Base-by-base conservation (phyloP, 23 tunicate genomes). In the Botrylloides violaceus region DNA sequence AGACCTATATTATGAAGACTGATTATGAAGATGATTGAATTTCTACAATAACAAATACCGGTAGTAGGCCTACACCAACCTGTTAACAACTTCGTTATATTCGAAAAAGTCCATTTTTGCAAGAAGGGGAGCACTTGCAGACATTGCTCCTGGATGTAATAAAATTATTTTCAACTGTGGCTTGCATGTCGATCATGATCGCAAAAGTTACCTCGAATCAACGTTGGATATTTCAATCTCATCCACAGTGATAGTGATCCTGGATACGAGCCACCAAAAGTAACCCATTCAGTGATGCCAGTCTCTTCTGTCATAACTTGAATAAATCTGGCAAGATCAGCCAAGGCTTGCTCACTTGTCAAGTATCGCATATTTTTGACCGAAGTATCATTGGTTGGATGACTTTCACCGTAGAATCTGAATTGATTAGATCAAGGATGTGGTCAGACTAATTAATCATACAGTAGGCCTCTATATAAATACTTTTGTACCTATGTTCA, bases 191-290 rank as follows among this genome's bases (percentile, higher is more conserved):
- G 29, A 9, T 3, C 3, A 28, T 12, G 9, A 3, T 3, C 3
- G 4, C 70, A 63, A 29, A 3, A 63, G 3, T 63, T 63, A 3
- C 70, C 35, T 15, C 33, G 32, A 25, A 63, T 63, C 3, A 63
- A 34, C 9, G 7, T 28, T 64, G 95, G 95, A 76, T 87, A 87
- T 60, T 87, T 87, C 32, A 80, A 50, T 35, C 86, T 72, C 18
- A 81, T 77, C 95, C 95, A 87, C 31, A 87, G 29, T 23, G 95
- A 66, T 0, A 87, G 76, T 6, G 95, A 72, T 37, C 95, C 95
- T 70, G 95, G 78, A 76, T 87, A 87, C 12, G 95, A 87, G 3
- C 95, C 95, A 3, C 95, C 95, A 62, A 87, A 76, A 26, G 84
- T 84, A 32, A 87, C 81, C 95, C 95, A 87, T 20, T 76, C 81